phyloP scores from a whole-genome alignment of 2,888 invertebrate species.

The Platycheirus rosarum region DNA sequence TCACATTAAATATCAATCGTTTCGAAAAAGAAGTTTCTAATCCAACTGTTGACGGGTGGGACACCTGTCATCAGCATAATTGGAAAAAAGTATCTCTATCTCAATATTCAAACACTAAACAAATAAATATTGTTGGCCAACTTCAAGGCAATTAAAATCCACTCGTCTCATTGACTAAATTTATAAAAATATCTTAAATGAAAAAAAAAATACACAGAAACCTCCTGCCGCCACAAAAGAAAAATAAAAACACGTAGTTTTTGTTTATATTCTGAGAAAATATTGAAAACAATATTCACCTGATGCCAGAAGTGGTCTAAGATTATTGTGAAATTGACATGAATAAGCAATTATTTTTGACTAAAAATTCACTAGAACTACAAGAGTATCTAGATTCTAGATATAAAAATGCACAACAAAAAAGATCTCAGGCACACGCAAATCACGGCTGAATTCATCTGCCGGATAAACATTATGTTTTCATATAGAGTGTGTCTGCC shows the following conservation, averaged over 20 bases:
- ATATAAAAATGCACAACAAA: constrained; percentile 1
- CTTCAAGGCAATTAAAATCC: too few relatives aligned
- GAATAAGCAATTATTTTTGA: constrained; percentile 52
- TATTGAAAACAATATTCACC: constrained; percentile 48
- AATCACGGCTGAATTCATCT: constrained; percentile 3
- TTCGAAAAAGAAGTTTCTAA: too few relatives aligned
- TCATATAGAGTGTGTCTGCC: neutral
- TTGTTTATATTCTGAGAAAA: constrained; percentile 18
- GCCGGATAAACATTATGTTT: constrained; percentile 14
- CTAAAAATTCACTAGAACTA: constrained; percentile 4
- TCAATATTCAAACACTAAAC: too few relatives aligned
- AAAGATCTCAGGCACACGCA: neutral
- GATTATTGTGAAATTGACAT: constrained; percentile 66
- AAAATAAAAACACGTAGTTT: constrained; percentile 8
- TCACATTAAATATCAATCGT: too few relatives aligned
- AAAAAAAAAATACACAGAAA: constrained; percentile 40
- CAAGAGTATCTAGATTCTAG: neutral
- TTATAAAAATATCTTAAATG: neutral
- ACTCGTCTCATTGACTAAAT: constrained; percentile 1
- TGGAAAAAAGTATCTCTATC: too few relatives aligned
- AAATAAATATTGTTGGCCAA: too few relatives aligned
- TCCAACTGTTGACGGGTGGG: too few relatives aligned
- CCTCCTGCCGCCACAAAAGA: constrained; percentile 28
- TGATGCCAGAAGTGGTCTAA: constrained; percentile 20
- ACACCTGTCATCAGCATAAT: too few relatives aligned